These are phyloP conservation scores for Porphyrio hochstetteri DNA, from an alignment of 2,113 vertebrate genomes.

Conservation along the genomic window DNA sequence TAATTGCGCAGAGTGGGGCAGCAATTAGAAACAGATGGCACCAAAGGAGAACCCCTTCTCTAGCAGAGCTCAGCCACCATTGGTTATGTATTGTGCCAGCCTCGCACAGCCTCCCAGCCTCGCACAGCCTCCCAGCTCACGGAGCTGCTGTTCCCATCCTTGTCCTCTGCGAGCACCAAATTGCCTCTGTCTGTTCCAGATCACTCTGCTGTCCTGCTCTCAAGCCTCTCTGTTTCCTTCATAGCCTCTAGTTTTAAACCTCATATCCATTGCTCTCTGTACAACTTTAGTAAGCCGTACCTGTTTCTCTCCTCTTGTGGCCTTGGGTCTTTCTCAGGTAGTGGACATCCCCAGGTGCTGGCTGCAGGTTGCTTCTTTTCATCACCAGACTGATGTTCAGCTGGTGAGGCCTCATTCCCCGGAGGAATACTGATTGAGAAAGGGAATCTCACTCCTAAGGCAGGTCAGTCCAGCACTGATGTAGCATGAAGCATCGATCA, in stretches of 20 bases:
- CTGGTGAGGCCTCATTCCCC: not conserved
- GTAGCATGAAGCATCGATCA: not conserved
- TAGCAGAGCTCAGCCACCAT: conserved; percentile 10
- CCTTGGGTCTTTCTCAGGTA: not conserved
- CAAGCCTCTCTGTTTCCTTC: not conserved
- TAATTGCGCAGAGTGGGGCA: conserved; percentile 17
- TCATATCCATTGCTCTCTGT: not conserved
- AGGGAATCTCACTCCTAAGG: not conserved
- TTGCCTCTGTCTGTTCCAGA: not conserved
- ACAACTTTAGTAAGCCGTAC: not conserved
- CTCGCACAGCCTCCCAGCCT: not conserved
- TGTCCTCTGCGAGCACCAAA: not conserved
- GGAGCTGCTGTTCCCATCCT: not conserved
- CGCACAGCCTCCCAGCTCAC: not conserved
- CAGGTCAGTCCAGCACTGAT: not conserved
- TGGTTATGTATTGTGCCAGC: not conserved
- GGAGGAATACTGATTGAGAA: not conserved
- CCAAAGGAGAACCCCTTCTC: not conserved
- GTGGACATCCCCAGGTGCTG: not conserved
- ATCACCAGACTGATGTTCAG: not conserved
- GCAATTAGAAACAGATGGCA: conserved; percentile 36
- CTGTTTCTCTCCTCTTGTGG: not conserved
- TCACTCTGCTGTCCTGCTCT: not conserved
- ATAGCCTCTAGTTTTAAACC: not conserved
- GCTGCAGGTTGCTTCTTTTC: not conserved